Base-by-base conservation (phyloP, 2,888 invertebrate genomes). In the Leucoptera coffeella region DNA sequence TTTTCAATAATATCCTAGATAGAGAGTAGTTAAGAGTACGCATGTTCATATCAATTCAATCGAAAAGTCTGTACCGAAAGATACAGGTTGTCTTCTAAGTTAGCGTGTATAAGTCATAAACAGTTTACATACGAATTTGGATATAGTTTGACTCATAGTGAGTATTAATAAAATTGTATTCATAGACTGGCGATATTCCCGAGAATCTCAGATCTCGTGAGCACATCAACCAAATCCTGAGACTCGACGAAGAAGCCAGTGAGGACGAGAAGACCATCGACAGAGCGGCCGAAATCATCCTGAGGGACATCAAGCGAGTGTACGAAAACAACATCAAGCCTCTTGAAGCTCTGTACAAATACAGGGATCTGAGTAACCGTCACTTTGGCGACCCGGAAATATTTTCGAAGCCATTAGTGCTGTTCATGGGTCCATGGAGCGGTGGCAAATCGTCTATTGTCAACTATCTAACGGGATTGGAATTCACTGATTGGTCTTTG, bases 351-450 rank as follows among this genome's bases (percentile, higher is more conserved):
- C 58, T 89, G 15, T 95, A 91, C 58, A 92, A 90, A 52, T 94
- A 92, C 50, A 78, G 89, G 41, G 92, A 93, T 54, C 74, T 94
- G 30, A 92, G 92, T 50, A 91, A 91, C 52, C 77, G 91, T 36
- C 90, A 88, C 59, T 90, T 91, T 46, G 87, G 90, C 45, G 94
- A 94, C 64, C 86, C 91, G 2, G 93, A 95, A 75, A 91, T 94
- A 46, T 91, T 91, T 55, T 90, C 92, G 3, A 94, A 93, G 47
- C 94, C 95, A 2, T 67, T 94, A 45, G 79, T 94, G 27, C 73
- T 95, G 4, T 90, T 94, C 46, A 89, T 94, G 86, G 95, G 95
- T 22, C 93, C 94, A 20, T 94, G 93, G 90, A 92, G 92, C 45
- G 92, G 93, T 31, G 95, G 95, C 35, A 95, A 95, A 67, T 92